These are phyloP conservation scores for Lamellibrachia luymesi DNA, from an alignment of 1,140 invertebrate genomes.

Conservation along the genomic window DNA sequence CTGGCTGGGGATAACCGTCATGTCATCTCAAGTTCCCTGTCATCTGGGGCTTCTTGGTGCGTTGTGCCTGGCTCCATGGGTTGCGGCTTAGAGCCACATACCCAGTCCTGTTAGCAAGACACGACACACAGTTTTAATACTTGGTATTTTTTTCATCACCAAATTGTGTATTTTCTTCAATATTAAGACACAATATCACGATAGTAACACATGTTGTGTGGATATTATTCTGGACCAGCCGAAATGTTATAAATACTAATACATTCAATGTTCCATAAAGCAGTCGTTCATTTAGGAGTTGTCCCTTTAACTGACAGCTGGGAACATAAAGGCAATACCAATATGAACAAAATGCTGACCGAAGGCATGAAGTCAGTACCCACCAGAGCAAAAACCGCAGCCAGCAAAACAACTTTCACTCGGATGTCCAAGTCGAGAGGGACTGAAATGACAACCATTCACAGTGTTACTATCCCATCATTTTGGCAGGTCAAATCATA, in stretches of 20 bases:
- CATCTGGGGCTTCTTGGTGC: background rate
- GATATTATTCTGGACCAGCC: no score
- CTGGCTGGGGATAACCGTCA: no score
- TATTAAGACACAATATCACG: no score
- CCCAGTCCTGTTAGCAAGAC: background rate
- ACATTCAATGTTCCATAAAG: no score
- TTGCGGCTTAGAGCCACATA: background rate
- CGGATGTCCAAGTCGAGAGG: conserved; percentile 77
- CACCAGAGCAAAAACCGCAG: conserved; percentile 63
- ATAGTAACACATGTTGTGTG: no score
- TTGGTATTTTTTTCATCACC: no score
- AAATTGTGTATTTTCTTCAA: no score
- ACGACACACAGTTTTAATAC: background rate
- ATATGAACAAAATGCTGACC: background rate
- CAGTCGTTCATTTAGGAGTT: no score
- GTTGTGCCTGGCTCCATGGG: background rate
- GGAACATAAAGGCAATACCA: background rate
- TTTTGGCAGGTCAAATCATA: background rate
- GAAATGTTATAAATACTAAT: no score
- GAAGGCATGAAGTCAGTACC: conserved; percentile 27
- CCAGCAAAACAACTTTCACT: conserved; percentile 78
- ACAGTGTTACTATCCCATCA: background rate
- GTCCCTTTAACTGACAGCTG: background rate
- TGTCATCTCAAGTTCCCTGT: background rate
- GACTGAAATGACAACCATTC: conserved; percentile 46